phyloP scores from a whole-genome alignment of 2,113 vertebrate genomes.

The Cyprinus carpio region DNA sequence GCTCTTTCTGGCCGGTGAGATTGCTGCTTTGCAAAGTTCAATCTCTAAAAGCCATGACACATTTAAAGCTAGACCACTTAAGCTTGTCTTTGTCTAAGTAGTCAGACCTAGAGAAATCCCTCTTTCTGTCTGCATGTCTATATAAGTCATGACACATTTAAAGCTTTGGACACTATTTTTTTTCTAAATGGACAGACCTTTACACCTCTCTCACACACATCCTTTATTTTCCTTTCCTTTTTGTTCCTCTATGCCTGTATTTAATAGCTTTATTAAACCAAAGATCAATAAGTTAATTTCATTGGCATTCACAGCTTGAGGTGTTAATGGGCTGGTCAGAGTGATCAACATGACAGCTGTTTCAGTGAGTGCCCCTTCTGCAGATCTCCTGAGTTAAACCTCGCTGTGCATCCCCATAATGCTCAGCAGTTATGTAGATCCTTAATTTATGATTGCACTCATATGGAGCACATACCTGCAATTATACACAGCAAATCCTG shows the following conservation, averaged over 20 bases:
- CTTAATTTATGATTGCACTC: constrained; percentile 12
- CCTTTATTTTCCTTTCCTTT: constrained; percentile 19
- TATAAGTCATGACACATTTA: constrained; percentile 11
- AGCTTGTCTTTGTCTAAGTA: constrained; percentile 44
- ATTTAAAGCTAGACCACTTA: constrained; percentile 56
- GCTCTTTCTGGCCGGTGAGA: constrained; percentile 34
- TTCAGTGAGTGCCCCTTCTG: constrained; percentile 43
- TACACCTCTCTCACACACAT: background rate
- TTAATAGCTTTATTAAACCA: constrained; percentile 65
- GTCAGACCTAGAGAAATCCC: constrained; percentile 29
- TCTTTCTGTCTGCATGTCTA: constrained; percentile 1
- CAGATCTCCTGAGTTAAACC: constrained; percentile 17
- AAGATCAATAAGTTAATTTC: constrained; percentile 69
- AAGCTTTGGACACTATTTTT: background rate
- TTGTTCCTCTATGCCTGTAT: constrained; percentile 33
- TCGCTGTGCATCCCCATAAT: constrained; percentile 33
- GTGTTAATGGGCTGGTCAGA: constrained; percentile 60
- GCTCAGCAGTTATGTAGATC: constrained; percentile 22
- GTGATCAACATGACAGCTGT: constrained; percentile 60
- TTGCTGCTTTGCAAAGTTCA: constrained; percentile 43
- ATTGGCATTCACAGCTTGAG: constrained; percentile 63
- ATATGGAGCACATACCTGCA: constrained; percentile 29
- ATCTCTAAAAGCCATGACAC: constrained; percentile 48
- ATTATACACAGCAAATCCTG: background rate
- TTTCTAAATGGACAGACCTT: background rate